Conservation (phyloP, 2,113 vertebrate genomes). For the Naja naja region DNA sequence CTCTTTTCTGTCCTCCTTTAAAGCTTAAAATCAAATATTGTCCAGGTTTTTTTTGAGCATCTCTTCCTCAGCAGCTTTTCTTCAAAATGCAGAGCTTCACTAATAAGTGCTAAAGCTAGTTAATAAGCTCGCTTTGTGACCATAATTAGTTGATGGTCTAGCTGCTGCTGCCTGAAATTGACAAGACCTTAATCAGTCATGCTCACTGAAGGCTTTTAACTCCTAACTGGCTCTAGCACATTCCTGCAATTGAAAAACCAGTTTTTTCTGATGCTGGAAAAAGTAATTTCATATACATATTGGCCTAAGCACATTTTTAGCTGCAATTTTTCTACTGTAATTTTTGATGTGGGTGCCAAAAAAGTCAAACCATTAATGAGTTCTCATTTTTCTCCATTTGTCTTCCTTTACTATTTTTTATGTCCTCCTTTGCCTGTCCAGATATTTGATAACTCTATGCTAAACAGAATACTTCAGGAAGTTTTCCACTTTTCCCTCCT, state of each 20-base stretch:
- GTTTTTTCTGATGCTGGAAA: neutral
- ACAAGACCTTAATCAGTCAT: neutral
- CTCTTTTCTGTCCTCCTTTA: neutral
- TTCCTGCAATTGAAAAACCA: neutral
- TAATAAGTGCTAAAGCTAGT: neutral
- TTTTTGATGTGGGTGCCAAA: neutral
- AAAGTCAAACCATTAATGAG: neutral
- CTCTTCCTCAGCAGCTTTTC: neutral
- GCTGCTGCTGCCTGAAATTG: neutral
- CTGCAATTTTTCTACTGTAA: neutral
- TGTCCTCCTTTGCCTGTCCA: neutral
- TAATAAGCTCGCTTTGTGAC: neutral
- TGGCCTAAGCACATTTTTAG: neutral
- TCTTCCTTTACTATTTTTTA: neutral
- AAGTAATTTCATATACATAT: neutral
- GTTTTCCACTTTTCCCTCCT: neutral
- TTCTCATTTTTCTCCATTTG: neutral
- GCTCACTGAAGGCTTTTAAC: neutral
- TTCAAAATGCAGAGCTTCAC: neutral
- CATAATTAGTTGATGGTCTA: neutral
- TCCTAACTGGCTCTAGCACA: neutral
- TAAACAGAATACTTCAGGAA: neutral
- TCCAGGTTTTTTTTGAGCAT: neutral
- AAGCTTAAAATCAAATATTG: neutral
- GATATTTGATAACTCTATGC: neutral